These are phyloP conservation scores for Pavo muticus DNA, from an alignment of 2,113 vertebrate species.

Conservation along the genomic window DNA sequence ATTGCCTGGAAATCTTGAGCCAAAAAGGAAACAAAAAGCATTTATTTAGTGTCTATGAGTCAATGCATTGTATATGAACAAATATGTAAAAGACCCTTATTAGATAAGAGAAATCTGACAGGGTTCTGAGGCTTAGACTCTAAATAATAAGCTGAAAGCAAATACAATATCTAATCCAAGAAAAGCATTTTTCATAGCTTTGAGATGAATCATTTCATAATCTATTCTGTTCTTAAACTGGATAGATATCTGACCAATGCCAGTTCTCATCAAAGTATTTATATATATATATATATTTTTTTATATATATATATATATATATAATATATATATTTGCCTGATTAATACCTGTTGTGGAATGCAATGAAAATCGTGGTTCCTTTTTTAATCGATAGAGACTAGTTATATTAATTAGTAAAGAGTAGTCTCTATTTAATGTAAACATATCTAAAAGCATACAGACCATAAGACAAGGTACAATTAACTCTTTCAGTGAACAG, in stretches of 20 bases:
- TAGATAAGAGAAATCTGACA: conserved; percentile 38
- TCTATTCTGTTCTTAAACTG: conserved; percentile 48
- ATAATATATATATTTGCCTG: background rate
- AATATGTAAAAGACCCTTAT: conserved; percentile 35
- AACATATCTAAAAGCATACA: background rate
- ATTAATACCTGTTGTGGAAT: background rate
- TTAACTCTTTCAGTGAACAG: background rate
- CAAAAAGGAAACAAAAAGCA: conserved; percentile 28
- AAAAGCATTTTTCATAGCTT: conserved; percentile 44
- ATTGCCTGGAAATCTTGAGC: conserved; percentile 18
- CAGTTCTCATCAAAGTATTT: conserved; percentile 38
- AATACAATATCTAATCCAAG: conserved; percentile 67
- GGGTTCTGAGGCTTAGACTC: conserved; percentile 36
- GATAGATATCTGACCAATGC: background rate
- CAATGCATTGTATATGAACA: conserved; percentile 43
- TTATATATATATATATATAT: background rate
- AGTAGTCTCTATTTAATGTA: background rate
- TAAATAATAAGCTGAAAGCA: conserved; percentile 59
- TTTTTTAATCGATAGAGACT: background rate
- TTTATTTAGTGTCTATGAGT: conserved; percentile 60
- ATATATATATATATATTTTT: too few relatives aligned
- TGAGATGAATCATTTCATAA: conserved; percentile 60
- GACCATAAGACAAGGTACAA: background rate
- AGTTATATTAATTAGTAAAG: background rate
- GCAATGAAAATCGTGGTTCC: background rate